A percentile compares a stretch with the other conserved stretches of the same genome.
These are phyloP conservation scores for Mustelus asterias DNA, from an alignment of 2,113 vertebrate genomes.

Conservation along the genomic window DNA sequence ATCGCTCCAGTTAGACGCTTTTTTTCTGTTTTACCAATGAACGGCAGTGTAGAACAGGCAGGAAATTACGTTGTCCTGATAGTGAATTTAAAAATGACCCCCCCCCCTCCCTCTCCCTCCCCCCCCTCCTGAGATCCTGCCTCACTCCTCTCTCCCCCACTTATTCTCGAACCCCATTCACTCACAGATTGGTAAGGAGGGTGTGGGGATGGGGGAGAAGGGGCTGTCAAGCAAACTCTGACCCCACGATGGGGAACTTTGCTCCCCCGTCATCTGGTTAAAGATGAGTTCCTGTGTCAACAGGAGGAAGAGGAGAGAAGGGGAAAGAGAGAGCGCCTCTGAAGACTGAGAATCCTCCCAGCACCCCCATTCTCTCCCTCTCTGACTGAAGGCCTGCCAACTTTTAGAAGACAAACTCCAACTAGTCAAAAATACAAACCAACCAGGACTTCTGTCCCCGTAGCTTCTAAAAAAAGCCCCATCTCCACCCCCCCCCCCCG, in stretches of 20 bases:
- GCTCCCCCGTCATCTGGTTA: not conserved
- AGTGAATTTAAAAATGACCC: not conserved
- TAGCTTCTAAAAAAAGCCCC: no score
- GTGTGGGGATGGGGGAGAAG: no score
- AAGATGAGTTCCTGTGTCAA: not conserved
- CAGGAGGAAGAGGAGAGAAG: not conserved
- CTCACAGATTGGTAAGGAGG: conserved; percentile 38
- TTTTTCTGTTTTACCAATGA: not conserved
- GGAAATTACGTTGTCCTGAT: conserved; percentile 61
- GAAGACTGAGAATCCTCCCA: no score
- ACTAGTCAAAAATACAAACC: no score
- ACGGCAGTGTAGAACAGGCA: conserved; percentile 41
- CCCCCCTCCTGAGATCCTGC: not conserved
- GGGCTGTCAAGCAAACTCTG: no score
- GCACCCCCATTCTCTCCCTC: no score
- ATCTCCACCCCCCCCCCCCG: no score
- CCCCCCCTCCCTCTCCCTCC: conserved; percentile 33
- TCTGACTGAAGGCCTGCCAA: no score
- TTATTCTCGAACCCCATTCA: conserved; percentile 1
- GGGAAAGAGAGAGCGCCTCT: not conserved
- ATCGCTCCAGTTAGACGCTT: no score
- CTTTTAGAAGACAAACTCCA: no score
- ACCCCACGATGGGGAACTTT: not conserved
- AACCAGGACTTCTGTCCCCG: no score
- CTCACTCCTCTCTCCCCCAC: not conserved